These are phyloP conservation scores for Champsocephalus esox DNA, from an alignment of 2,797 vertebrate genomes.

Conservation along the genomic window DNA sequence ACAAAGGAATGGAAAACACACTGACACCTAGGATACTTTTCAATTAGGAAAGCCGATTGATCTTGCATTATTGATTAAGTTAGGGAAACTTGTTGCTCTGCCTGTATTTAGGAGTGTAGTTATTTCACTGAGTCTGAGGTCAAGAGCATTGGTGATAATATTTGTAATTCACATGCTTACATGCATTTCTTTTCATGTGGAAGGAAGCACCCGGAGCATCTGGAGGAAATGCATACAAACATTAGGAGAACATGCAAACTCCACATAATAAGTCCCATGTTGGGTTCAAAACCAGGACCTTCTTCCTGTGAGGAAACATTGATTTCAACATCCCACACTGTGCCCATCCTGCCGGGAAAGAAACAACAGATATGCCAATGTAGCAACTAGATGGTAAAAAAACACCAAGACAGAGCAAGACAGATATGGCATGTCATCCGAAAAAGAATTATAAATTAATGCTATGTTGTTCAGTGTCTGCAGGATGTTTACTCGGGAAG, in stretches of 20 bases:
- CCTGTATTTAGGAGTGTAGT: background rate
- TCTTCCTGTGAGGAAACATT: constrained; percentile 10
- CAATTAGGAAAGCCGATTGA: background rate
- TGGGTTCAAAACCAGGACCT: constrained; percentile 23
- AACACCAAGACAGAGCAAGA: background rate
- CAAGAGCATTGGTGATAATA: background rate
- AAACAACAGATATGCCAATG: background rate
- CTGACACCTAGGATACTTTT: background rate
- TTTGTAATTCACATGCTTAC: background rate
- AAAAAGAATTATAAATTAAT: background rate
- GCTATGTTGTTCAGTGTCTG: background rate
- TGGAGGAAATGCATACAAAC: background rate
- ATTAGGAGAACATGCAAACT: constrained; percentile 19
- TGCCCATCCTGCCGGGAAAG: background rate
- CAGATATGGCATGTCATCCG: background rate
- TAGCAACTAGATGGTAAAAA: background rate
- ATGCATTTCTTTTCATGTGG: constrained; percentile 29
- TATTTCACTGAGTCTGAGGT: background rate
- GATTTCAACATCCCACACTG: background rate
- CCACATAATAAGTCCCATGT: constrained; percentile 9
- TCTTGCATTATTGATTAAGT: constrained; percentile 14
- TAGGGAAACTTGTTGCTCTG: background rate
- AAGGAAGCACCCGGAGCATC: constrained; percentile 43
- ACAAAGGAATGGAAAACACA: no score
- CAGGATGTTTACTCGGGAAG: no score